These are phyloP conservation scores for Corydoras maculifer DNA, from an alignment of 2,113 vertebrate species.

Conservation along the genomic window DNA sequence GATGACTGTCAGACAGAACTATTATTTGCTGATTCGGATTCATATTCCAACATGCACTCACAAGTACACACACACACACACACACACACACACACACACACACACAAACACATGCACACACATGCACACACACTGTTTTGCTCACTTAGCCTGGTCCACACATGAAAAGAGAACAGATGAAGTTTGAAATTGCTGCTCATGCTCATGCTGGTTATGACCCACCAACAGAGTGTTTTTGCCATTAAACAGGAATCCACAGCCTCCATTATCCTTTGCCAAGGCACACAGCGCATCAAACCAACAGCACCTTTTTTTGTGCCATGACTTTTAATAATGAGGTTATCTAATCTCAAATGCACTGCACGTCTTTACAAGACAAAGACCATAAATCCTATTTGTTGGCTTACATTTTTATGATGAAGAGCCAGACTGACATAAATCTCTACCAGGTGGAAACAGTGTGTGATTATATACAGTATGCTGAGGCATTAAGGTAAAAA, in stretches of 20 bases:
- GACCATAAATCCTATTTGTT: constrained; percentile 26
- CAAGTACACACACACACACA: not conserved
- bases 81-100: constrained; percentile 7
- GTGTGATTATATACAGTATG: not conserved
- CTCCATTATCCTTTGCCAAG: constrained; percentile 20
- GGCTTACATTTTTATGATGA: constrained; percentile 17
- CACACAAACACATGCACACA: constrained; percentile 2
- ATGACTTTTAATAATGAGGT: constrained; percentile 9
- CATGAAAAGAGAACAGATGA: constrained; percentile 4
- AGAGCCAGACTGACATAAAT: constrained; percentile 13
- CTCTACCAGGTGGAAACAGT: constrained; percentile 17
- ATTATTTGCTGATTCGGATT: too few species aligned
- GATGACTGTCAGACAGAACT: too few species aligned
- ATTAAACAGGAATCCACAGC: constrained; percentile 17
- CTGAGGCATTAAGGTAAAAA: not conserved
- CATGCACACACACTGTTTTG: not conserved
- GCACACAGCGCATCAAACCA: constrained; percentile 19
- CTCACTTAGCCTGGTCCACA: constrained; percentile 1
- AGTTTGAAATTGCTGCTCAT: not conserved
- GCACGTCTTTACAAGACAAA: constrained; percentile 33
- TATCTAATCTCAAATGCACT: constrained; percentile 15
- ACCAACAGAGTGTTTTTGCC: not conserved
- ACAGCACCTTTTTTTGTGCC: constrained; percentile 5
- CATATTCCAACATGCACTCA: too few species aligned
- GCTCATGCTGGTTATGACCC: constrained; percentile 14